A percentile compares a stretch with the other conserved stretches of the same genome.
phyloP scores from a whole-genome alignment of 2,113 vertebrate genomes.

The Ammodytes dubius region DNA sequence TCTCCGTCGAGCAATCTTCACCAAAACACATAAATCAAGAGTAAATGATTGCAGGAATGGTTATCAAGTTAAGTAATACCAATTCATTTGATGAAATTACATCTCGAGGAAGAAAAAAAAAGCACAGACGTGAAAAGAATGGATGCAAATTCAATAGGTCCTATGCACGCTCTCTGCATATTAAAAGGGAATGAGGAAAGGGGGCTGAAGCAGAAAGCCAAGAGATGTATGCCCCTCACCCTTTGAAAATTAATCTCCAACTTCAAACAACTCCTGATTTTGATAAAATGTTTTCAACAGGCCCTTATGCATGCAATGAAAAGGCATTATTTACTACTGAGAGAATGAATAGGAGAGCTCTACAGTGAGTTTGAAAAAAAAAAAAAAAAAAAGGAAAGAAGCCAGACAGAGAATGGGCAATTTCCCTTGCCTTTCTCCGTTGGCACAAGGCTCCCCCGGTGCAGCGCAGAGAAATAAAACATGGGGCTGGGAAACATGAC shows the following conservation, averaged over 20 bases:
- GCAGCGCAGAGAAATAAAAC: slow-evolving; percentile 65
- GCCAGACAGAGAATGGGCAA: slow-evolving; percentile 29
- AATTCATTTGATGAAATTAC: slow-evolving; percentile 47
- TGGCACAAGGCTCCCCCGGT: slow-evolving; percentile 42
- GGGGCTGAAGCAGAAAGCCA: slow-evolving; percentile 50
- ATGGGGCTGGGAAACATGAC: slow-evolving; percentile 62
- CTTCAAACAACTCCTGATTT: slow-evolving; percentile 75
- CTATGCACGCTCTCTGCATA: slow-evolving; percentile 52
- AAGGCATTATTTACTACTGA: slow-evolving; percentile 82
- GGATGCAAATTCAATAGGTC: slow-evolving; percentile 60
- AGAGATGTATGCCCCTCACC: slow-evolving; percentile 49
- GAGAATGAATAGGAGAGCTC: slow-evolving; percentile 50
- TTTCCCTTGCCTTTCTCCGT: slow-evolving; percentile 49
- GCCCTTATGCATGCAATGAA: slow-evolving; percentile 69
- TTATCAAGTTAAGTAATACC: slow-evolving; percentile 42
- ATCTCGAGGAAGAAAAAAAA: slow-evolving; percentile 34
- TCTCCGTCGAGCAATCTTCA: slow-evolving; percentile 47
- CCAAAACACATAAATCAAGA: slow-evolving; percentile 50
- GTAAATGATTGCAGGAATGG: slow-evolving; percentile 44
- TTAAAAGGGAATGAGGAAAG: slow-evolving; percentile 59
- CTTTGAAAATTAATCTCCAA: slow-evolving; percentile 57
- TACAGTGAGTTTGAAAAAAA: slow-evolving; percentile 23
- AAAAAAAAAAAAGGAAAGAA: slow-evolving; percentile 24
- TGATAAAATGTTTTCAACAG: slow-evolving; percentile 74
- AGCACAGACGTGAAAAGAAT: slow-evolving; percentile 7